Conservation (phyloP, 2,797 vertebrate genomes). For the Luscinia megarhynchos region DNA sequence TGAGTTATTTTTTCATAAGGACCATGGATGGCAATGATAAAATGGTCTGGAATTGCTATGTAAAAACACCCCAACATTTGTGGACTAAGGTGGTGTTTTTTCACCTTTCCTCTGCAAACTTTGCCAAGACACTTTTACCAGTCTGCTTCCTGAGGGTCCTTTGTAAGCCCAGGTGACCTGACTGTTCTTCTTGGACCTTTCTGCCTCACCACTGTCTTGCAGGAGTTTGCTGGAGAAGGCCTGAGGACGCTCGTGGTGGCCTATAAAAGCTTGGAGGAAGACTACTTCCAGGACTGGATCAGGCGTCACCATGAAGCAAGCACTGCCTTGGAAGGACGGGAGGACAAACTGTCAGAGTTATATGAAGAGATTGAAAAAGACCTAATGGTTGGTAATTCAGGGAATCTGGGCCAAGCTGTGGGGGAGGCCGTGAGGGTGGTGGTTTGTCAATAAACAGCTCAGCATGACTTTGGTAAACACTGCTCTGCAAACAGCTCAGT, state of each 20-base stretch:
- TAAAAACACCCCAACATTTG: not conserved
- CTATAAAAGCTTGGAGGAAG: slow-evolving; percentile 85
- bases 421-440: not conserved
- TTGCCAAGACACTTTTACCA: not conserved
- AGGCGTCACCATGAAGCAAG: slow-evolving; percentile 85
- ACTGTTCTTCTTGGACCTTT: not conserved
- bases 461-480: slow-evolving; percentile 13
- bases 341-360: slow-evolving; percentile 82
- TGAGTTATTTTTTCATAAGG: not conserved
- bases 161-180: not conserved
- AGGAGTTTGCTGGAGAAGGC: slow-evolving; percentile 94
- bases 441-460: slow-evolving; percentile 57
- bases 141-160: not conserved
- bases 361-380: slow-evolving; percentile 93
- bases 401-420: slow-evolving; percentile 34
- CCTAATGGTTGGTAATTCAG: slow-evolving; percentile 78
- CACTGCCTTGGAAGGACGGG: slow-evolving; percentile 81
- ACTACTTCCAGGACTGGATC: slow-evolving; percentile 82
- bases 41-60: not conserved
- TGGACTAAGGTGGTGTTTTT: not conserved
- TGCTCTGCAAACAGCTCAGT: not conserved
- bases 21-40: not conserved
- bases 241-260: slow-evolving; percentile 90
- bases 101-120: not conserved
- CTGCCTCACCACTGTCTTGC: not conserved